Conservation (phyloP, 2,888 invertebrate genomes). For the Xestia ashworthii region DNA sequence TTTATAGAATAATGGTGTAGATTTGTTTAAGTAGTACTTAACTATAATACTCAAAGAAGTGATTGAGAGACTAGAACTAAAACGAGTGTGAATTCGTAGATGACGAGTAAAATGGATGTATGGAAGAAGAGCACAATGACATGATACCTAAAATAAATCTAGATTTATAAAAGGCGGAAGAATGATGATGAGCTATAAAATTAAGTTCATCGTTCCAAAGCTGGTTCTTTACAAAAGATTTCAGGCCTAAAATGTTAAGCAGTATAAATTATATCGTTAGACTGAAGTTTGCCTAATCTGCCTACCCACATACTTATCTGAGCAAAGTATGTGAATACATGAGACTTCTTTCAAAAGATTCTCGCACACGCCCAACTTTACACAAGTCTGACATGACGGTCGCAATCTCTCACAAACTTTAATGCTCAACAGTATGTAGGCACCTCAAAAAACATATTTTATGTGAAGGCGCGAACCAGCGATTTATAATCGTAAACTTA, state of each 20-base stretch:
- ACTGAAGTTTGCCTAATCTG: slow-evolving; percentile 11
- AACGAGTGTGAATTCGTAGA: not conserved
- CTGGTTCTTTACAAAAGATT: slow-evolving; percentile 10
- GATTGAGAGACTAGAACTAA: not conserved
- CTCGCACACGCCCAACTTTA: slow-evolving; percentile 28
- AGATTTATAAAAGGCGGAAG: not conserved
- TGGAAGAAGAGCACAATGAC: not conserved
- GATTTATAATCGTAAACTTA: slow-evolving; percentile 59
- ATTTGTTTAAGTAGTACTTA: not conserved
- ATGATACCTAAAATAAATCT: not conserved
- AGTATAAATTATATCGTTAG: slow-evolving; percentile 22
- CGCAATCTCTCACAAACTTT: slow-evolving; percentile 59
- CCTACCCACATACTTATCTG: slow-evolving; percentile 13
- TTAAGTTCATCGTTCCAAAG: not conserved
- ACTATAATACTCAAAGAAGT: not conserved
- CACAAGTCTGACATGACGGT: slow-evolving; percentile 26
- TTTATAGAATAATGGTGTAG: not conserved
- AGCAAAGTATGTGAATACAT: slow-evolving; percentile 20
- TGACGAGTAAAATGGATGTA: not conserved
- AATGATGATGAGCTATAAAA: slow-evolving; percentile 1
- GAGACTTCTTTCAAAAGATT: slow-evolving; percentile 40
- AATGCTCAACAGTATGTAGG: slow-evolving; percentile 26
- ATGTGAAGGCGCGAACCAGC: slow-evolving; percentile 20
- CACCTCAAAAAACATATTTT: slow-evolving; percentile 48
- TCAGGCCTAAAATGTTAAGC: not conserved